Base-by-base conservation (phyloP, 2,888 invertebrate genomes). In the Cecidostiba fungosa region DNA sequence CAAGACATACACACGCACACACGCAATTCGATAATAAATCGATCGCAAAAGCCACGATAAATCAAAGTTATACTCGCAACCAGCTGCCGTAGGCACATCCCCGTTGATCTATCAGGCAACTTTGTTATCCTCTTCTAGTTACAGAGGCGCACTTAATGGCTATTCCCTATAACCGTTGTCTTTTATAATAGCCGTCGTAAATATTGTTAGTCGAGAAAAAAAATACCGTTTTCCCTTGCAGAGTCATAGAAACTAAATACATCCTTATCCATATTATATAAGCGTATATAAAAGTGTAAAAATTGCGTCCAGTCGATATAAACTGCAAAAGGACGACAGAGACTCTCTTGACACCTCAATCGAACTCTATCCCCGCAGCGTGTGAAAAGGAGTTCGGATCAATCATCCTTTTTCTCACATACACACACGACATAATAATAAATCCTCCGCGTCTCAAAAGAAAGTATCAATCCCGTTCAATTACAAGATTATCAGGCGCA, bases 101-200 rank as follows among this genome's bases (percentile, higher is more conserved):
- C 70, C 70, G 39, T 36, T 36, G 70, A 70, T 66, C 66, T 66
- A 70, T 70, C 36, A 32, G n/a, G 10, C 39, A 36, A 70, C 32
- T 70, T 73, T 59, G 54, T 59, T 59, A 59, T n/a, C 43, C 16
- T 50, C 29, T 50, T 29, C 26, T 47, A 47, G 26, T 50, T 50
- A 74, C 47, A 16, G n/a, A n/a, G 29, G 29, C 23, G 29, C 50
- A 14, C 50, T 74, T 74, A 74, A 50, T 74, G 47, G 74, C 50
- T 74, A n/a, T 59, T 59, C 29, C 29, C n/a, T n/a, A n/a, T 10
- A 50, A 50, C 74, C 23, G 74, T 74, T 74, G 39, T 50, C 74
- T 74, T 74, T 50, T 19, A 74, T 50, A 74, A 23, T 29, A 29
- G 50, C 73, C 16, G 19, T 26, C 74, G 6, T 50, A 74, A 74